These are phyloP conservation scores for Bellardia pandia DNA, from an alignment of 2,888 invertebrate genomes.

Conservation along the genomic window DNA sequence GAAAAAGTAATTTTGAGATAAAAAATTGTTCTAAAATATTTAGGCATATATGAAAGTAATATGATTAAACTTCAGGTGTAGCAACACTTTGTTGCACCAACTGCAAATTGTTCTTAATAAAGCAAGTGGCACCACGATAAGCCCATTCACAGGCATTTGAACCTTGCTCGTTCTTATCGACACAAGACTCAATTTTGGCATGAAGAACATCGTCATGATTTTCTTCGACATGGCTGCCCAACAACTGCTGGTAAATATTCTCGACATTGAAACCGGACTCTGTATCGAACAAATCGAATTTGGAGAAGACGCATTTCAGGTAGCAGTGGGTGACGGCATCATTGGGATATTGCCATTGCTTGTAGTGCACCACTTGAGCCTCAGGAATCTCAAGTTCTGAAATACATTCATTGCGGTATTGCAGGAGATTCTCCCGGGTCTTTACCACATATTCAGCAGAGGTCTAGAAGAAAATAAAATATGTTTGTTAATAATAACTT, in stretches of 20 bases:
- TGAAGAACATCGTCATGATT: slow-evolving; percentile 78
- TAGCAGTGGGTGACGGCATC: slow-evolving; percentile 82
- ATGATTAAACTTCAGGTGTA: slow-evolving; percentile 11
- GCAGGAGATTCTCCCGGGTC: slow-evolving; percentile 78
- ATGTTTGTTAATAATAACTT: background rate
- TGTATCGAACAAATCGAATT: slow-evolving; percentile 80
- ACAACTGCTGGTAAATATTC: slow-evolving; percentile 79
- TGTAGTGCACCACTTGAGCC: slow-evolving; percentile 78
- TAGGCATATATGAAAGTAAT: background rate
- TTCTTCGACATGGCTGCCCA: slow-evolving; percentile 74
- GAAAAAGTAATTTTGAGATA: background rate
- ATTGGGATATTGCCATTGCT: slow-evolving; percentile 81
- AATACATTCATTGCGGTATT: slow-evolving; percentile 80
- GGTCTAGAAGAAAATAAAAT: slow-evolving; percentile 68
- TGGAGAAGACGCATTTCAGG: slow-evolving; percentile 81
- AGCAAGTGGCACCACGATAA: slow-evolving; percentile 80
- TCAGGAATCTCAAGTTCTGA: slow-evolving; percentile 77
- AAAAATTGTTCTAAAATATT: slow-evolving; percentile 8
- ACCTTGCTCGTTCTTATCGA: slow-evolving; percentile 80
- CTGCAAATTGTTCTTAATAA: slow-evolving; percentile 78
- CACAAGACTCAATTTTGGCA: slow-evolving; percentile 78
- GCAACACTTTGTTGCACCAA: slow-evolving; percentile 78
- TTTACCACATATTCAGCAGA: slow-evolving; percentile 79
- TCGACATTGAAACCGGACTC: slow-evolving; percentile 79
- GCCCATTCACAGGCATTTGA: slow-evolving; percentile 81